Evolutionary conservation across 2,888 invertebrate species (phyloP).

Genomic region (Tiphia femorata): DNA sequence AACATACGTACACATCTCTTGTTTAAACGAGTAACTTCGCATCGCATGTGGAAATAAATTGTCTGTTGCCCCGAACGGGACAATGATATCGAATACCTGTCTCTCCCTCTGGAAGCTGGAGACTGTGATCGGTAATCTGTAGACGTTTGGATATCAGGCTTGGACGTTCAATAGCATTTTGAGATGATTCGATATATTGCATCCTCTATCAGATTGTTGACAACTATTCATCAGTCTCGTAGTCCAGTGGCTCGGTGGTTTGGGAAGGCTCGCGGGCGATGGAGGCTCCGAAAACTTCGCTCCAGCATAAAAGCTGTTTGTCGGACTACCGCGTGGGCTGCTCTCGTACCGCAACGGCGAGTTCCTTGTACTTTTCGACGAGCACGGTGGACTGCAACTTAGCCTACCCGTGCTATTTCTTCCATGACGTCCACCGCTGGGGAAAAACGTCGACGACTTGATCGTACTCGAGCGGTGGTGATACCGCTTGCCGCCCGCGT

Average conservation of each 20-base stretch:
- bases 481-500: conserved; percentile 51
- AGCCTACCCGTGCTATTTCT: conserved; percentile 46
- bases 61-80: conserved; percentile 18
- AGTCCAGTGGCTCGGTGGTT: conserved; percentile 86
- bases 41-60: conserved; percentile 31
- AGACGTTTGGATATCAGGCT: conserved; percentile 59
- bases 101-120: conserved; percentile 38
- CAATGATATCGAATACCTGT: conserved; percentile 32
- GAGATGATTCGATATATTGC: conserved; percentile 57
- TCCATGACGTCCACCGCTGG: conserved; percentile 41
- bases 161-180: conserved; percentile 64
- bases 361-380: conserved; percentile 48
- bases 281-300: conserved; percentile 89
- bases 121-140: conserved; percentile 35
- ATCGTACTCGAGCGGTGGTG: conserved; percentile 38
- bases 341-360: conserved; percentile 46
- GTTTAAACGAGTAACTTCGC: conserved; percentile 33
- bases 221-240: conserved; percentile 47
- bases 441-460: conserved; percentile 54
- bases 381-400: conserved; percentile 57
- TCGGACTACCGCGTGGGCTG: conserved; percentile 64
- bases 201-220: conserved; percentile 48
- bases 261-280: conserved; percentile 82
- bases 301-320: conserved; percentile 73
- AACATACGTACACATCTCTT: conserved; percentile 1